Percentiles rank a stretch among this genome's conserved stretches.
Evolutionary conservation across 1,140 invertebrate species (phyloP).

Genomic region (Tetraneura akinire): DNA sequence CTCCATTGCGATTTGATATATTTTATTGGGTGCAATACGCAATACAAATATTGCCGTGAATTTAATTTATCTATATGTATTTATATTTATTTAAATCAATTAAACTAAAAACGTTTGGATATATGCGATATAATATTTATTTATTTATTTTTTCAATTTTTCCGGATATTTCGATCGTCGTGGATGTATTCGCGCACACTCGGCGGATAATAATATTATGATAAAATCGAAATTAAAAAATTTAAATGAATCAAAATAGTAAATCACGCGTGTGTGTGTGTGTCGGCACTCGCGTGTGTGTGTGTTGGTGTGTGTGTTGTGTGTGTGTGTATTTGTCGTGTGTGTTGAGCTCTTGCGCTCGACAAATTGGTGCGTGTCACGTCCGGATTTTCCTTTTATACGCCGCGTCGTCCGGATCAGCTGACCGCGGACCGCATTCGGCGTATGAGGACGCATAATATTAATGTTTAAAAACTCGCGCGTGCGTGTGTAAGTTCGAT

Average conservation of each 20-base stretch:
- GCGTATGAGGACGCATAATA: conserved; percentile 6
- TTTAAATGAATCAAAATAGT: too few species aligned
- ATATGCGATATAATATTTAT: neutral
- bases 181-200: conserved; percentile 11
- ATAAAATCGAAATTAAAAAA: too few species aligned
- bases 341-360: conserved; percentile 47
- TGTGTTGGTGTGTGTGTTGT: neutral
- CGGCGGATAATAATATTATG: too few species aligned
- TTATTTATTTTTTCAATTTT: neutral
- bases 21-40: too few species aligned
- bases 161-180: conserved; percentile 30
- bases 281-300: conserved; percentile 21
- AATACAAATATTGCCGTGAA: too few species aligned
- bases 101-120: too few species aligned
- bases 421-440: conserved; percentile 5
- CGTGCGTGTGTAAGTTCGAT: too few species aligned
- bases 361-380: conserved; percentile 22
- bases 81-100: too few species aligned
- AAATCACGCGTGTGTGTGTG: conserved; percentile 8
- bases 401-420: conserved; percentile 15
- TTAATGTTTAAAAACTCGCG: too few species aligned
- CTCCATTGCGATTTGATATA: conserved; percentile 39
- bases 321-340: neutral
- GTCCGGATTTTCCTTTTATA: conserved; percentile 34
- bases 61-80: too few species aligned